Evolutionary conservation across 2,888 invertebrate species (phyloP), one percentile per base, ranked within the genome.

Genomic region (Anoncus sp.): DNA sequence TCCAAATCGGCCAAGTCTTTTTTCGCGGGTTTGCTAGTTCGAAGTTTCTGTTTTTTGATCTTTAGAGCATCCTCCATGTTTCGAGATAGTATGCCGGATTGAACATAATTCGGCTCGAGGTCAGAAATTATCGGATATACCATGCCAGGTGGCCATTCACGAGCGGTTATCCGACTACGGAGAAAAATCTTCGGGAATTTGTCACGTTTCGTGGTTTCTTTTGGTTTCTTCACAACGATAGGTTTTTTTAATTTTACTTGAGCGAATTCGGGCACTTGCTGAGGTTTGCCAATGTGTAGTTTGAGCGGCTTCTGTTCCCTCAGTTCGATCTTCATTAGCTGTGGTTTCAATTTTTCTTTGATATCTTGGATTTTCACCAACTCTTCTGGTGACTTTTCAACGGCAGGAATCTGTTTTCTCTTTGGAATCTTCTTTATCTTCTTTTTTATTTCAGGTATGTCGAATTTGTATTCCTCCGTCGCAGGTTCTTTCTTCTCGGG

Each of bases 211-310:
- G 82, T 79, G 72, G 89, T 90, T 70, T 90, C 90, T 78, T 90
- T 91, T 40, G 86, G 85, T 43, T 83, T 85, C 18, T 77, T 78
- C 9, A 55, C 59, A 7, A 89, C 89, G 16, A 91, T 86, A 3
- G 93, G 91, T 85, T 94, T 95, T 85, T 92, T 95, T 6, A 96
- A 90, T 90, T 96, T 95, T 1, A 95, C 90, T 91, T 94, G 93
- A 71, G 94, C 93, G 83, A 94, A 93, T 62, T 93, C 92, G 0
- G 95, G 94, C 12, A 93, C 91, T 81, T 94, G 92, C 38, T 63
- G 71, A 43, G 87, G 83, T 83, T 94, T 93, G 22, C 92, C 92
- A 75, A 95, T 93, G 90, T 95, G 93, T 6, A 94, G 84, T 88
- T 94, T 93, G 35, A 92, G 92, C 0, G 94, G 91, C 86, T 94